Evolutionary conservation across 2,113 vertebrate species (phyloP), one percentile per base, ranked within the genome.

Genomic region (Heloderma charlesbogerti): DNA sequence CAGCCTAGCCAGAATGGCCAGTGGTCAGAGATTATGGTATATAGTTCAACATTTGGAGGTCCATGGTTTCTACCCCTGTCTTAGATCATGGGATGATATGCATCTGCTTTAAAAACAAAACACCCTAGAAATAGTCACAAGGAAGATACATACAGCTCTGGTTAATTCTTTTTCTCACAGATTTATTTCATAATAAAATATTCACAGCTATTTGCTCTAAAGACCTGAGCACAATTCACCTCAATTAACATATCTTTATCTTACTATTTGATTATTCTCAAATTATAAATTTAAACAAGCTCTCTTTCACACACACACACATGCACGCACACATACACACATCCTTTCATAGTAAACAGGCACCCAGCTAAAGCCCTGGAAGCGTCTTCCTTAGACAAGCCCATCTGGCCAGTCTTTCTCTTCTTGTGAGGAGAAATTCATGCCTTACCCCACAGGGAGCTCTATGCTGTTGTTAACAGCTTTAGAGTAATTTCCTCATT

Each of bases 271-370:
- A 94, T 95, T 79, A 90, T 84, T 95, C 79, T 10, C 75, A 94
- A 94, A 95, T 93, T 94, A 97, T 95, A 95, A 95, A 95, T 95
- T 93, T 96, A 94, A 96, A 94, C 92, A 94, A 95, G 48, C 86
- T 34, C 34, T 37, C 27, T 7, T 89, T 18, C 20, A 10, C 48
- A 16, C 51, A 5, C 72, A 18, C 71, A 27, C 63, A 57, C 7
- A 34, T 25, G 57, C 43, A 37, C 3, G 34, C 31, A 51, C 31
- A 29, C 93, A 95, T 88, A 80, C 0, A 94, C 89, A 96, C 93
- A 34, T 78, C 79, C 60, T 95, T 95, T 94, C 57, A 89, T 81
- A 83, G 84, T 92, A 95, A 96, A 94, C 90, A 96, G 94, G 90
- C 25, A 81, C 10, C 86, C 94, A 94, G 37, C 84, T 72, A 89